Percentiles rank a stretch among this genome's conserved stretches.
Evolutionary conservation across 2,113 vertebrate species (phyloP).

Genomic region (Anolis sagrei): DNA sequence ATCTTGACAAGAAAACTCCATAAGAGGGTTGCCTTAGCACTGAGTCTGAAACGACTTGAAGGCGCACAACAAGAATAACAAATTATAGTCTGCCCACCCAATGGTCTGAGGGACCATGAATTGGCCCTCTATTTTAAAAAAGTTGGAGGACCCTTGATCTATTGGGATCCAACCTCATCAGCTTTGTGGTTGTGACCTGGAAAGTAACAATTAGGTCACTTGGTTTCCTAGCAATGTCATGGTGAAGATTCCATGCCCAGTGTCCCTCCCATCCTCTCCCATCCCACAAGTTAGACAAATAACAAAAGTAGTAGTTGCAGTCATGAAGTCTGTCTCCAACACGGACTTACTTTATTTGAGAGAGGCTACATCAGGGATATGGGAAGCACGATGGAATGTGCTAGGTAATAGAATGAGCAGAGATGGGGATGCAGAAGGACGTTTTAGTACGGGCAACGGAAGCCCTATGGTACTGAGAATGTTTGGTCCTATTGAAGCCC

Average conservation of each 20-base stretch:
- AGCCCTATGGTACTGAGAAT: not conserved
- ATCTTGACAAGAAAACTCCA: too few species aligned
- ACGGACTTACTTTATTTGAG: not conserved
- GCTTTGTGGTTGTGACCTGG: not conserved
- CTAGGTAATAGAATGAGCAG: constrained; percentile 13
- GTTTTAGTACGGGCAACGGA: not conserved
- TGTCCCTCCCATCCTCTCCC: too few species aligned
- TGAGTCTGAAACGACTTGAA: not conserved
- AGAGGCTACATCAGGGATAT: not conserved
- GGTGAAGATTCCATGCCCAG: not conserved
- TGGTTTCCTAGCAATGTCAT: constrained; percentile 25
- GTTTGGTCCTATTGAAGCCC: too few species aligned
- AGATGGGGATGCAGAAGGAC: too few species aligned
- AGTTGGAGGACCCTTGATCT: too few species aligned
- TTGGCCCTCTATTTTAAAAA: too few species aligned
- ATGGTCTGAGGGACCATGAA: too few species aligned
- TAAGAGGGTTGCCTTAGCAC: not conserved
- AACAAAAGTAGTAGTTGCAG: not conserved
- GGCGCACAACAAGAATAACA: too few species aligned
- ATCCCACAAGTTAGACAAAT: not conserved
- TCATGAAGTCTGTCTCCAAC: not conserved
- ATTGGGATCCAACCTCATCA: not conserved
- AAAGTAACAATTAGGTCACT: not conserved
- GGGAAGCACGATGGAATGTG: constrained; percentile 2
- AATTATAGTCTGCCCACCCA: too few species aligned